Percentiles rank a stretch among this genome's conserved stretches.
These are phyloP conservation scores for Oryzias celebensis DNA, from an alignment of 2,113 vertebrate genomes.

Conservation along the genomic window DNA sequence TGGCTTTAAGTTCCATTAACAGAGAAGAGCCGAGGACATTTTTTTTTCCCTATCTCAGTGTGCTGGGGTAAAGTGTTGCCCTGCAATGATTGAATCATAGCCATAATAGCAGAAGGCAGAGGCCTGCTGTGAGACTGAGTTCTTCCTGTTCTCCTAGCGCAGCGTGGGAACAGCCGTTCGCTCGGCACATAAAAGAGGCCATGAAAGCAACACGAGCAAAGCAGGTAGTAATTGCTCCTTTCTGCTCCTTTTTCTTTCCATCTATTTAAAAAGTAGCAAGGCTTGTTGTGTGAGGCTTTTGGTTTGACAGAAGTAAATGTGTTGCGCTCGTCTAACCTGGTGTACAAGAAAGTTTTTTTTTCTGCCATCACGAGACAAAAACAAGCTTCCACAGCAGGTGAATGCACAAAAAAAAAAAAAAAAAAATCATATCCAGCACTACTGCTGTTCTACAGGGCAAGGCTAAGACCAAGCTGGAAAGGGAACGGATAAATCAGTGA, in stretches of 20 bases:
- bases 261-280: constrained; percentile 25
- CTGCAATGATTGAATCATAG: constrained; percentile 69
- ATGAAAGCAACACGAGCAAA: constrained; percentile 34
- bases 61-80: constrained; percentile 46
- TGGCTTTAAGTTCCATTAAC: constrained; percentile 60
- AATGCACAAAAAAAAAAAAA: constrained; percentile 1
- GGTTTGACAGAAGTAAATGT: constrained; percentile 11
- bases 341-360: constrained; percentile 22
- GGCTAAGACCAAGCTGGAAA: constrained; percentile 13
- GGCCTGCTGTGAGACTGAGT: constrained; percentile 62
- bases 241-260: constrained; percentile 34
- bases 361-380: constrained; percentile 14
- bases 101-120: constrained; percentile 71
- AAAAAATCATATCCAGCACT: constrained; percentile 33
- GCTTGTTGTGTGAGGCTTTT: constrained; percentile 22
- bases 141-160: constrained; percentile 69
- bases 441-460: neutral
- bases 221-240: constrained; percentile 61
- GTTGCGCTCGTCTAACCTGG: constrained; percentile 22
- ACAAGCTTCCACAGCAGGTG: constrained; percentile 30
- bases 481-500: constrained; percentile 39
- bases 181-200: constrained; percentile 53
- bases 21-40: constrained; percentile 36
- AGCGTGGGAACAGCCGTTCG: constrained; percentile 62
- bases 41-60: constrained; percentile 31